A percentile compares a stretch with the other conserved stretches of the same genome.
phyloP scores from a whole-genome alignment of 2,113 vertebrate genomes.

The Spea bombifrons region DNA sequence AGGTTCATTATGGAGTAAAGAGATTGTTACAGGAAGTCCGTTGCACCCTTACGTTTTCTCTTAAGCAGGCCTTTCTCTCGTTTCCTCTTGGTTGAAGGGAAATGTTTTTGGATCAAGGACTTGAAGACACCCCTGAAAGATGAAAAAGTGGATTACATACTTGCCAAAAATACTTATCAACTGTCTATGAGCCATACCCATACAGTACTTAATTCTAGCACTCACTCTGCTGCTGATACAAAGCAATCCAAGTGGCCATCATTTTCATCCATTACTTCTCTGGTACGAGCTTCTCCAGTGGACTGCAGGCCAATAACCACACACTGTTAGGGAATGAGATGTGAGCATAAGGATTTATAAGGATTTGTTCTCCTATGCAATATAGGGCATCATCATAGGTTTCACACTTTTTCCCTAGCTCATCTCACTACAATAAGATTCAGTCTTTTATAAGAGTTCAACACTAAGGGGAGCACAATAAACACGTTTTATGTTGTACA shows the following conservation, averaged over 20 bases:
- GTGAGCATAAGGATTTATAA: not conserved
- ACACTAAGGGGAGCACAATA: not conserved
- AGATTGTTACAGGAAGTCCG: not conserved
- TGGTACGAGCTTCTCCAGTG: conserved; percentile 90
- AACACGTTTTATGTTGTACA: no score
- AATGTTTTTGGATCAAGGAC: conserved; percentile 94
- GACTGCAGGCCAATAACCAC: conserved; percentile 96
- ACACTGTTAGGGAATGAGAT: conserved; percentile 65
- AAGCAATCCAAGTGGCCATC: conserved; percentile 90
- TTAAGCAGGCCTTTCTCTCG: conserved; percentile 83
- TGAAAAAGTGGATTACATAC: not conserved
- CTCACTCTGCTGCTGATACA: conserved; percentile 93
- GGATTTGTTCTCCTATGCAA: no score
- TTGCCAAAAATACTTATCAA: rapidly evolving
- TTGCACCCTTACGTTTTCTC: conserved; percentile 83
- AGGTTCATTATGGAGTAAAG: not conserved
- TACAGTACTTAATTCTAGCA: conserved; percentile 31
- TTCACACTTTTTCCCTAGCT: no score
- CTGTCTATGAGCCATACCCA: not conserved
- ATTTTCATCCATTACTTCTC: conserved; percentile 91
- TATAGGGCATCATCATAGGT: no score
- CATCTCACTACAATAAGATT: no score
- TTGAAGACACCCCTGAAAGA: conserved; percentile 89
- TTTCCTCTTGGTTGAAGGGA: conserved; percentile 89
- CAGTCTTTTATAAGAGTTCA: not conserved